Evolutionary conservation across 2,113 vertebrate genomes (phyloP).

Genomic region (Toxotes jaculatrix): DNA sequence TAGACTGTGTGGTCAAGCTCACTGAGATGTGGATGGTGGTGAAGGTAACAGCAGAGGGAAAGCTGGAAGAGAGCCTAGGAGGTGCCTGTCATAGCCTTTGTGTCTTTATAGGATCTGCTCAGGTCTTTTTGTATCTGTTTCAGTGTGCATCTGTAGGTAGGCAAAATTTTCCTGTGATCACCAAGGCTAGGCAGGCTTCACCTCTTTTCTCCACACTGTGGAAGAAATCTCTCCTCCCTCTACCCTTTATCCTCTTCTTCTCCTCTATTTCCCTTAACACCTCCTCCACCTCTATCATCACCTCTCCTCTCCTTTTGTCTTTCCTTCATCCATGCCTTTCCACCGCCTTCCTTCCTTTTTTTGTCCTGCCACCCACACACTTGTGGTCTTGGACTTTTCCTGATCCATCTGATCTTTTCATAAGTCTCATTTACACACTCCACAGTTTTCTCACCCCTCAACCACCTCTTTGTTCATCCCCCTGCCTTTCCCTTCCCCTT

Average conservation of each 20-base stretch:
- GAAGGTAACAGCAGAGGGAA: slow-evolving; percentile 27
- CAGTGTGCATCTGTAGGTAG: not conserved
- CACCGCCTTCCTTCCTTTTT: slow-evolving; percentile 1
- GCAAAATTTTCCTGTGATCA: slow-evolving; percentile 37
- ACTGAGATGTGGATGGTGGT: slow-evolving; percentile 38
- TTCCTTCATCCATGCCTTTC: slow-evolving; percentile 31
- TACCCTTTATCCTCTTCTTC: slow-evolving; percentile 16
- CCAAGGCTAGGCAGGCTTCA: slow-evolving; percentile 9
- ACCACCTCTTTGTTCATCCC: not conserved
- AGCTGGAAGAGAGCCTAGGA: slow-evolving; percentile 33
- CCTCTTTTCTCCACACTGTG: slow-evolving; percentile 29
- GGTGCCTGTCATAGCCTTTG: slow-evolving; percentile 19
- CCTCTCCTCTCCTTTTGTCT: slow-evolving; percentile 6
- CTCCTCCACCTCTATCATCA: slow-evolving; percentile 19
- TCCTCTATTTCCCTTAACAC: slow-evolving; percentile 27
- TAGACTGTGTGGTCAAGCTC: slow-evolving; percentile 21
- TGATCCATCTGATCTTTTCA: slow-evolving; percentile 19
- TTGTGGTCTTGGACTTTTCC: not conserved
- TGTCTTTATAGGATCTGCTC: slow-evolving; percentile 32
- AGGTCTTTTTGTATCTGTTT: slow-evolving; percentile 6
- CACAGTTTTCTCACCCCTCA: not conserved
- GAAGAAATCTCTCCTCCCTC: slow-evolving; percentile 3
- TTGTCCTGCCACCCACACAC: slow-evolving; percentile 16
- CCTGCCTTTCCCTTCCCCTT: not conserved
- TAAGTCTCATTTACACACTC: slow-evolving; percentile 19